Base-by-base conservation (phyloP, 1,140 invertebrate species). In the Bombus sylvicola region DNA sequence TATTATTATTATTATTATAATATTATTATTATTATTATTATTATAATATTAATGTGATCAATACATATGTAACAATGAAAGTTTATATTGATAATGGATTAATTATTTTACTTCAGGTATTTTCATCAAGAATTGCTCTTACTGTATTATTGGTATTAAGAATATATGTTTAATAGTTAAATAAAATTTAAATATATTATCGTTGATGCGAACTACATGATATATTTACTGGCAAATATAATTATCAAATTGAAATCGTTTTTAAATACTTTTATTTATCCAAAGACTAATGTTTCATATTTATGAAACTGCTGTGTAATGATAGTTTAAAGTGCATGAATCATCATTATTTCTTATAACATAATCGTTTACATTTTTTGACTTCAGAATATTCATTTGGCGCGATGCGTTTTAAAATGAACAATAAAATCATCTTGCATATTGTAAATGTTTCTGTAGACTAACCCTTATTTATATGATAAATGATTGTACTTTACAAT, bases 141-240 rank as follows among this genome's bases (percentile, higher is more conserved):
- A 68, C 62, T 85, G 59, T 73, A 85, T 53, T 22, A 59, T 85
- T 31, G 53, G 72, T 69, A 64, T 69, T 85, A 85, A 43, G 39
- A 53, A 43, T 62, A 62, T 43, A 74, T 81, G 34, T 85, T 81
- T 34, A 37, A 74, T 62, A 66, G 22, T 81, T 57, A 57, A 85
- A 85, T 85, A 85, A 75, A 75, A 73, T 81, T 81, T 69, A 66
- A 81, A 81, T 69, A 68, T 6, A 25, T 53, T 39, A 81, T 59
- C 39, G 78, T 73, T 66, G n/a, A 74, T 53, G 25, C 41, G 78
- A 39, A 83, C 43, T 62, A 43, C 12, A 62, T 22, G 25, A 13
- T 64, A 79, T 12, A 53, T 39, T 72, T 73, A 72, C 47, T 72
- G 39, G 8, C 37, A 66, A 85, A 85, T 73, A 53, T 41, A 72